These are phyloP conservation scores for Myripristis murdjan DNA, from an alignment of 2,797 vertebrate species.

Conservation along the genomic window DNA sequence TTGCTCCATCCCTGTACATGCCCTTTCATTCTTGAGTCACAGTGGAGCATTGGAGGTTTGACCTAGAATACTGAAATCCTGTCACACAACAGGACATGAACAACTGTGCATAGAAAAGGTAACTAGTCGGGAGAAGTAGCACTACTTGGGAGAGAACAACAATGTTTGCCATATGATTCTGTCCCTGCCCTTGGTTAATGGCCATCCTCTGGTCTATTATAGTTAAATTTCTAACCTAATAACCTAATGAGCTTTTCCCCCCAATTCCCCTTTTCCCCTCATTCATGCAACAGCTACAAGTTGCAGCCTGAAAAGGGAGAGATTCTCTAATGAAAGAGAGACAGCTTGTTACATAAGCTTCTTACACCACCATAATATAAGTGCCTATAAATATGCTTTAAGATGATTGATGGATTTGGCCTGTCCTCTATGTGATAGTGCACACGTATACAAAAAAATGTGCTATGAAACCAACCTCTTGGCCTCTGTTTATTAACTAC, in stretches of 20 bases:
- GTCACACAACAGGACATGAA: constrained; percentile 60
- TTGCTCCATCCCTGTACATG: constrained; percentile 73
- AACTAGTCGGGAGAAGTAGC: constrained; percentile 17
- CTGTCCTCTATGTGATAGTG: not conserved
- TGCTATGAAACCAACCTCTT: constrained; percentile 17
- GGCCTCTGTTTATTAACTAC: constrained; percentile 17
- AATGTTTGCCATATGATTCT: too few relatives aligned
- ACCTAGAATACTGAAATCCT: constrained; percentile 79
- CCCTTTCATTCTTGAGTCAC: constrained; percentile 80
- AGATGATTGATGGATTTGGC: constrained; percentile 24
- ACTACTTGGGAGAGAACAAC: not conserved
- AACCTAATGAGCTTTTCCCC: too few relatives aligned
- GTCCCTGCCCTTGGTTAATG: too few relatives aligned
- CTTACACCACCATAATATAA: too few relatives aligned
- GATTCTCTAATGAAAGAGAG: too few relatives aligned
- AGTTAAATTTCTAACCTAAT: too few relatives aligned
- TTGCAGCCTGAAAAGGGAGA: too few relatives aligned
- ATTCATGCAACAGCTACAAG: too few relatives aligned
- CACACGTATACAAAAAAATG: not conserved
- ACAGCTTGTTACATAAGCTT: too few relatives aligned
- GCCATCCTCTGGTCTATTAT: too few relatives aligned
- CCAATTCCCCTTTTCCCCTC: too few relatives aligned
- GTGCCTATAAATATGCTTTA: constrained; percentile 31
- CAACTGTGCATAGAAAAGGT: constrained; percentile 61
- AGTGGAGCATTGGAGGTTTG: constrained; percentile 69